Base-by-base conservation (phyloP, 2,113 vertebrate species). In the Melanerpes formicivorus region DNA sequence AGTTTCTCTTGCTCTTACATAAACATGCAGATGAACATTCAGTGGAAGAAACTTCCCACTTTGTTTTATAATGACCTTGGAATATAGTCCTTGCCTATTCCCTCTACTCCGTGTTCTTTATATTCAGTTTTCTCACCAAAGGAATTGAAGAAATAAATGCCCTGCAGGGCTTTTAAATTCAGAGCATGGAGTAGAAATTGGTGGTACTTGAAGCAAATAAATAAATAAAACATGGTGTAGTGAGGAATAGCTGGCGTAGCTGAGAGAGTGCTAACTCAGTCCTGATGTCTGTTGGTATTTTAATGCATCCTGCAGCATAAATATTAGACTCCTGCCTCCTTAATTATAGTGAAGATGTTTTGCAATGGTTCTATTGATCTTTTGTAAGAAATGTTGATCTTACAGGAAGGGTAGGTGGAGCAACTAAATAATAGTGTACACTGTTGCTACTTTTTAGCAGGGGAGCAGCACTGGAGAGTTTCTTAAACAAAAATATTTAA, bases 321-420 rank as follows among this genome's bases (percentile, higher is more conserved):
- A 93, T 95, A 75, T 72, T 84, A 80, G 78, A 88, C 34, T 94
- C 21, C 12, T 90, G 72, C 72, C 79, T 96, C 50, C 87, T 67
- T 93, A 96, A 95, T 95, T 95, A 95, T 75, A 93, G 77, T 2
- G 32, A 85, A 92, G 55, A 80, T 40, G 70, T 94, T 94, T 85
- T 96, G 48, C 95, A 97, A 96, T 62, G 64, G 29, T 75, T 78
- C 46, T 87, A 92, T 88, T 97, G 92, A 96, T 95, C 93, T 96
- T 93, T 59, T 46, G n/a, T 80, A 90, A 96, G 91, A 86, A 95
- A 50, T 63, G 58, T 90, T 90, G 92, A 84, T 97, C 94, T 96
- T 96, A n/a, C 75, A 93, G 75, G 52, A 94, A 88, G 78, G 21
- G 70, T 84, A 72, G 84, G 70, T 83, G 83, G 59, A 94, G 69